Evolutionary conservation across 2,888 invertebrate genomes (phyloP), one percentile per base, ranked within the genome.

Genomic region (Chalcosyrphus nemorum): DNA sequence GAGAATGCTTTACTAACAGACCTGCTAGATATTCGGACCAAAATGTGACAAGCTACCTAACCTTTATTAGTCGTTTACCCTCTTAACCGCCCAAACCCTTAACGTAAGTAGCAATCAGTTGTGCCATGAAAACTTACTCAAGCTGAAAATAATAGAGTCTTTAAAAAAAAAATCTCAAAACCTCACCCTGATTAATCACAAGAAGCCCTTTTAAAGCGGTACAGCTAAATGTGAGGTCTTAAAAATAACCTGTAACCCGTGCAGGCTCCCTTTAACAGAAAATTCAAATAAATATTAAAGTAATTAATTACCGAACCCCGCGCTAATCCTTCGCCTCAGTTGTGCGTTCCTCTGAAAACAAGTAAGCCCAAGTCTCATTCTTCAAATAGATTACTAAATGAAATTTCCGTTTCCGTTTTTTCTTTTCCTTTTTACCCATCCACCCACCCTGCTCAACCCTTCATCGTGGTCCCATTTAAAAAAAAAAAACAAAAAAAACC

Each of bases 351-450:
- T 2, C 50, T 13, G 35, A 35, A 65, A 52, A 38, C 47, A 45
- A 66, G n/a, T 71, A 54, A 74, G 45, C 66, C 74, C 43, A 52
- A 65, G 29, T 63, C 65, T 57, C 43, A 65, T 74, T 84, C 68
- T 54, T 84, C 84, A 80, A 84, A 80, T 80, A 75, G 84, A 74
- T 84, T 84, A 75, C 80, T 47, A 70, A 84, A 84, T 84, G 66
- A 78, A 84, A 78, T 74, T 78, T 74, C 56, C 71, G 63, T 65
- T 80, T 57, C 32, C 43, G 47, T 24, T 72, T 32, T 57, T 38
- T 59, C 11, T 19, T 21, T 29, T 29, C 3, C 50, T n/a, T n/a
- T n/a, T n/a, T n/a, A n/a, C n/a, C n/a, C n/a, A n/a, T n/a, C n/a
- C n/a, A n/a, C n/a, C n/a, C n/a, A n/a, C n/a, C n/a, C n/a, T n/a